Conservation (phyloP, 1,140 invertebrate genomes). For the Nilaparvata lugens region DNA sequence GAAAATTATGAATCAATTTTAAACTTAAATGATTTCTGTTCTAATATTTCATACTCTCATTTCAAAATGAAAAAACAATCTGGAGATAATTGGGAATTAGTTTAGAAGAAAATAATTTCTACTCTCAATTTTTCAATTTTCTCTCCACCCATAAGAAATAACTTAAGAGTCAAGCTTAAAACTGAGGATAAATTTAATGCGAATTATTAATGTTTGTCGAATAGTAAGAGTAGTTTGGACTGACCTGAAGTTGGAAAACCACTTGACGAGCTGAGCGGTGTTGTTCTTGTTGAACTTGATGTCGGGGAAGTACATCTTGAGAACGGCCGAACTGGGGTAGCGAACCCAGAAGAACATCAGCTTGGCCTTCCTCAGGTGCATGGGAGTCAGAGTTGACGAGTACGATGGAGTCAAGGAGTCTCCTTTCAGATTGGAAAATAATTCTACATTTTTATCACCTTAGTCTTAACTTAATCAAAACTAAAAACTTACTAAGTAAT, state of each 20-base stretch:
- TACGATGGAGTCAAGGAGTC: conserved; percentile 39
- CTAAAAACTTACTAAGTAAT: neutral
- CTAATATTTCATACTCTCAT: too few species aligned
- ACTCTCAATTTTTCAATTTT: too few species aligned
- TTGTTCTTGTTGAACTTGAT: conserved; percentile 99
- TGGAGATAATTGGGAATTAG: too few species aligned
- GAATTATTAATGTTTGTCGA: too few species aligned
- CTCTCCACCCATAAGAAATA: too few species aligned
- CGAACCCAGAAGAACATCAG: conserved; percentile 99
- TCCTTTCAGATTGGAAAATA: conserved; percentile 8
- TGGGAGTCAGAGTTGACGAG: conserved; percentile 94
- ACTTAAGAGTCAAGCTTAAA: too few species aligned
- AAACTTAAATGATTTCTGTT: too few species aligned
- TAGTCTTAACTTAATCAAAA: neutral
- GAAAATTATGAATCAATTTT: too few species aligned
- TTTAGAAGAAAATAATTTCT: too few species aligned
- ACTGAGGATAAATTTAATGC: too few species aligned
- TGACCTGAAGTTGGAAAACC: conserved; percentile 99
- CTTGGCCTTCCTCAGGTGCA: conserved; percentile 99
- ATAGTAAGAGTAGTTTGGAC: conserved; percentile 32
- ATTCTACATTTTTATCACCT: neutral
- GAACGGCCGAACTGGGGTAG: conserved; percentile 94
- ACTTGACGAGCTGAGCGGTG: conserved; percentile 99
- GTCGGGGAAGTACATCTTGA: conserved; percentile 99
- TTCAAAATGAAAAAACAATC: too few species aligned